Evolutionary conservation across 2,113 vertebrate genomes (phyloP).

Genomic region (Ceyx cyanopectus): DNA sequence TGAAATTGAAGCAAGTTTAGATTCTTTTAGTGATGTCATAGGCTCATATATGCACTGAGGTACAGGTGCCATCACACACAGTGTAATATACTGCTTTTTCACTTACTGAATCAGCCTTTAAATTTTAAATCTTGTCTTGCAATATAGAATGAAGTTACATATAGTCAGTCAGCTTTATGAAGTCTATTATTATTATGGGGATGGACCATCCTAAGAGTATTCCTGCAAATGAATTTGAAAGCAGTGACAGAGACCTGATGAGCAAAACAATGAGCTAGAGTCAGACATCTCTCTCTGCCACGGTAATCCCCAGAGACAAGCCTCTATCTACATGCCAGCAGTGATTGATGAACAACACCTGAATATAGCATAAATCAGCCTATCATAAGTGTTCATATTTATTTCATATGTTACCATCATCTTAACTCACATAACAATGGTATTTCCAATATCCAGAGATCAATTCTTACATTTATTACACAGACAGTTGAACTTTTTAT

Average conservation of each 20-base stretch:
- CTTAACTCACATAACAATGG: not conserved
- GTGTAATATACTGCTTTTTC: not conserved
- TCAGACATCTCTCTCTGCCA: not conserved
- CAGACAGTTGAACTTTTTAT: not conserved
- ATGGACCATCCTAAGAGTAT: not conserved
- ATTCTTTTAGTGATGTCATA: not conserved
- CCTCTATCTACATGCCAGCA: not conserved
- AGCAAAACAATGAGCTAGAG: constrained; percentile 36
- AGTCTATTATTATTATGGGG: constrained; percentile 28
- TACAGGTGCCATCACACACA: not conserved
- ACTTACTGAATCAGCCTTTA: not conserved
- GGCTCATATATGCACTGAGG: not conserved
- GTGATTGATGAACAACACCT: not conserved
- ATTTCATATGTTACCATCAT: not conserved
- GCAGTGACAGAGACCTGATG: not conserved
- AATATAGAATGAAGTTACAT: not conserved
- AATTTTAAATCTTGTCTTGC: not conserved
- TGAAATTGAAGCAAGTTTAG: not conserved
- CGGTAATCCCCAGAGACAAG: not conserved
- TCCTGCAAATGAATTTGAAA: constrained; percentile 35
- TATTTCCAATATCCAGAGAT: not conserved
- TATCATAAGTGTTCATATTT: not conserved
- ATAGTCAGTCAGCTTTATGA: constrained; percentile 12
- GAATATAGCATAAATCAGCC: not conserved
- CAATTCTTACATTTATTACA: not conserved